Evolutionary conservation across 2,113 vertebrate genomes (phyloP).

Genomic region (Xenus cinereus): DNA sequence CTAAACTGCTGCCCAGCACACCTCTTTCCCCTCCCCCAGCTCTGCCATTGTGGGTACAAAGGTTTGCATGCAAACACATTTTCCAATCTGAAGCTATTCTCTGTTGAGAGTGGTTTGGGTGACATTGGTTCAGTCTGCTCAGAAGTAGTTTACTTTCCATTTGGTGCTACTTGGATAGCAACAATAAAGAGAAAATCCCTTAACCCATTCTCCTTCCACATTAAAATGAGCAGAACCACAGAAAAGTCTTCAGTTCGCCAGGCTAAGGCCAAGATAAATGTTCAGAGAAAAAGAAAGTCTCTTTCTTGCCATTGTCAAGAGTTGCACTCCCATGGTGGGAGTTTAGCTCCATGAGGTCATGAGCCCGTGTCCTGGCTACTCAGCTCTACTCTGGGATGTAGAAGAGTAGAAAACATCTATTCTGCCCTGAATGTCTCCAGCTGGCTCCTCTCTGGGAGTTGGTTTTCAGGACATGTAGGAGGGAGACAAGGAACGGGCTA

Average conservation of each 20-base stretch:
- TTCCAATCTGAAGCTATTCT: not conserved
- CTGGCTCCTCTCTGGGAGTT: not conserved
- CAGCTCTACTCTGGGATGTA: not conserved
- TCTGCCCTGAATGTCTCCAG: not conserved
- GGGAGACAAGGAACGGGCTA: not conserved
- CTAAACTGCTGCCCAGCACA: not conserved
- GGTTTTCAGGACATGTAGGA: not conserved
- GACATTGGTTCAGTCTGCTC: not conserved
- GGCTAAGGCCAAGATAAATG: not conserved
- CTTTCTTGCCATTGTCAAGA: not conserved
- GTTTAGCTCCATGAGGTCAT: rapidly evolving
- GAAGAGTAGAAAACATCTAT: not conserved
- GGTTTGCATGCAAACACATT: not conserved
- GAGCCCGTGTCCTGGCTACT: not conserved
- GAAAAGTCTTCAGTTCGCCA: not conserved
- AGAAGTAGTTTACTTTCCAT: not conserved
- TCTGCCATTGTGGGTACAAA: not conserved
- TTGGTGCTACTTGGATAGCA: not conserved
- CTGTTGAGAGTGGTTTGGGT: not conserved
- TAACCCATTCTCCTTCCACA: not conserved
- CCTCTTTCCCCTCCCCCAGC: not conserved
- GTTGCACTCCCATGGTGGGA: not conserved
- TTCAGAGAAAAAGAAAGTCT: not conserved
- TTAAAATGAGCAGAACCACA: not conserved
- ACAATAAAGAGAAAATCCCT: not conserved